Percentiles rank a stretch among this genome's conserved stretches.
Evolutionary conservation across 2,113 vertebrate species (phyloP).

Genomic region (Colinus virginianus): DNA sequence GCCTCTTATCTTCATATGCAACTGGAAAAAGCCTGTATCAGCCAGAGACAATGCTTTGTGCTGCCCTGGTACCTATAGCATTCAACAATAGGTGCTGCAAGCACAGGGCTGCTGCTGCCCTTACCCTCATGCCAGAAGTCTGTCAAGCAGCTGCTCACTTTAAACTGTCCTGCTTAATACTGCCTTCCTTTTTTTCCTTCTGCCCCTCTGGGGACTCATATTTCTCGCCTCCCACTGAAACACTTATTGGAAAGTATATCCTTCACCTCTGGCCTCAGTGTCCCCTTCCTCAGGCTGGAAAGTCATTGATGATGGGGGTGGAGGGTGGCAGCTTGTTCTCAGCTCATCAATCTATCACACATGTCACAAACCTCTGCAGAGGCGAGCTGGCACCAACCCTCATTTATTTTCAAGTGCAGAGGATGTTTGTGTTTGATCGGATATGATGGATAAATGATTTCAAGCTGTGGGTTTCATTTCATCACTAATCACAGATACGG

Average conservation of each 20-base stretch:
- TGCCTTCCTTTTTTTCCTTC: not conserved
- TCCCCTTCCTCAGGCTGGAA: conserved; percentile 22
- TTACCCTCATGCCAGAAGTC: not conserved
- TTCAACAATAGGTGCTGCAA: conserved; percentile 38
- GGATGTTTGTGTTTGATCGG: conserved; percentile 38
- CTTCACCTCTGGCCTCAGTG: conserved; percentile 1
- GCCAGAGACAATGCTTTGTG: not conserved
- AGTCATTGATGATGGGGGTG: conserved; percentile 29
- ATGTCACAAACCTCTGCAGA: conserved; percentile 3
- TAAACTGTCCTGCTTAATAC: conserved; percentile 23
- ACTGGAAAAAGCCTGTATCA: conserved; percentile 8
- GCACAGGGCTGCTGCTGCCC: conserved; percentile 6
- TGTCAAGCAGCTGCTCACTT: conserved; percentile 29
- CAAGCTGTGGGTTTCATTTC: conserved; percentile 36
- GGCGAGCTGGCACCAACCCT: conserved; percentile 19
- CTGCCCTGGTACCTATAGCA: conserved; percentile 52
- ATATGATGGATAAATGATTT: conserved; percentile 30
- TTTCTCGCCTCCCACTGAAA: conserved; percentile 58
- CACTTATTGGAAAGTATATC: conserved; percentile 25
- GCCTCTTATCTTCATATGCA: not conserved
- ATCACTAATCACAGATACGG: not conserved
- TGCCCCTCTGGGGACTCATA: not conserved
- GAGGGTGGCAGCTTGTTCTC: conserved; percentile 57
- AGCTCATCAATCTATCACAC: conserved; percentile 51
- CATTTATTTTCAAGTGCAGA: conserved; percentile 34